Evolutionary conservation across 2,888 invertebrate genomes (phyloP), one percentile per base, ranked within the genome.

Genomic region (Parnassius apollo): DNA sequence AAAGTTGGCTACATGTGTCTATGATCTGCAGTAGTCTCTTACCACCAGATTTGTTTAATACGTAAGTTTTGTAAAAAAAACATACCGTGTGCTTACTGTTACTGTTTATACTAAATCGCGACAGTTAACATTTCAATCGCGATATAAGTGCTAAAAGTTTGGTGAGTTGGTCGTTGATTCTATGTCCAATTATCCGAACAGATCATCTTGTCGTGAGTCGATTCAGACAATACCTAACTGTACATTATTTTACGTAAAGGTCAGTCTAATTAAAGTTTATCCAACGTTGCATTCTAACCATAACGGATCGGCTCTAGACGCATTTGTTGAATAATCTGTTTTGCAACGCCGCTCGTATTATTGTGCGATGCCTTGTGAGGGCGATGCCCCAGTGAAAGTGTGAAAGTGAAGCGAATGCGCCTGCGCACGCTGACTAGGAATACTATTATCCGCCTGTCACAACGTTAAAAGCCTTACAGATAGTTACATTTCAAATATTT

Each of bases 301-400:
- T 49, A 53, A 49, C 44, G 12, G 65, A 59, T 52, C 42, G 46
- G 46, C n/a, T 63, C 62, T 62, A 64, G 69, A 67, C 67, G 70
- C 78, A 69, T 71, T 76, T 78, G 83, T 88, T 88, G 80, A 82
- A 84, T 86, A 88, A 88, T 86, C 82, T 78, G 80, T 88, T 86
- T 86, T 84, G 88, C 87, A 87, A 83, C 79, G 76, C 79, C 74
- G 66, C 71, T 71, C 68, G 73, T 72, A 74, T 77, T 75, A 76
- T 74, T 73, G 75, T 72, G 71, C 72, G 75, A 75, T 72, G 69
- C 75, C 62, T 65, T 68, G 69, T 75, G 78, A 81, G 85, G 86
- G 81, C 90, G 91, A 84, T 87, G 89, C 79, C 87, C 88, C 78
- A 91, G 91, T 89, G 91, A 91, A 91, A 91, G 91, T 91, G 91